Conservation (phyloP, 2,888 invertebrate species). For the Selenia dentaria region DNA sequence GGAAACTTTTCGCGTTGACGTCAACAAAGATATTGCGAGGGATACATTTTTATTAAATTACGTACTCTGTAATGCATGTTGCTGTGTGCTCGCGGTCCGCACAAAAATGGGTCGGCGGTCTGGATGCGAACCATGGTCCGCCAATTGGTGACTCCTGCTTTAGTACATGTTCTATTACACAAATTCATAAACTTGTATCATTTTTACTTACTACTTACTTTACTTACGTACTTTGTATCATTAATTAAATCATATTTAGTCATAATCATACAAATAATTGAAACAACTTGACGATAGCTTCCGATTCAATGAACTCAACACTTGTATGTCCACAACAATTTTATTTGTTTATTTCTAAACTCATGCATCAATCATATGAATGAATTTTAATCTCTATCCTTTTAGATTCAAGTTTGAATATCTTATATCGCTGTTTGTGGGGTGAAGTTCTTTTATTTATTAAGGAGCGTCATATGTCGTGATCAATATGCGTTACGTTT, state of each 20-base stretch:
- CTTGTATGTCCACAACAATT: slow-evolving; percentile 4
- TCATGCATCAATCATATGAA: not conserved
- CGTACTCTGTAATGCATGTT: too few relatives aligned
- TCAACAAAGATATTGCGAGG: too few relatives aligned
- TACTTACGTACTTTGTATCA: too few relatives aligned
- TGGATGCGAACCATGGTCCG: too few relatives aligned
- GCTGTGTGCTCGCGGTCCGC: too few relatives aligned
- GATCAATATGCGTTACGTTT: slow-evolving; percentile 51
- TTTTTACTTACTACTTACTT: too few relatives aligned
- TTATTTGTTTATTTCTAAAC: not conserved
- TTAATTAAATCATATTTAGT: not conserved
- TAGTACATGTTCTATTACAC: too few relatives aligned
- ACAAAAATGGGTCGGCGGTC: too few relatives aligned
- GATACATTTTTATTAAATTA: too few relatives aligned
- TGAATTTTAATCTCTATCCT: not conserved
- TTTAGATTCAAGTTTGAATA: not conserved
- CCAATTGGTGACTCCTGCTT: too few relatives aligned
- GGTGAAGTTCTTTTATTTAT: slow-evolving; percentile 8
- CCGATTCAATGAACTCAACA: slow-evolving; percentile 5
- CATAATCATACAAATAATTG: slow-evolving; percentile 1
- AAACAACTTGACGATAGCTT: not conserved
- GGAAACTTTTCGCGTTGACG: too few relatives aligned
- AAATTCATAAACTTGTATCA: too few relatives aligned
- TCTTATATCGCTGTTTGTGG: not conserved
- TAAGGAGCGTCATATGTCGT: slow-evolving; percentile 55